A percentile compares a stretch with the other conserved stretches of the same genome.
phyloP scores from a whole-genome alignment of 2,113 vertebrate genomes.

The Lagopus leucura region DNA sequence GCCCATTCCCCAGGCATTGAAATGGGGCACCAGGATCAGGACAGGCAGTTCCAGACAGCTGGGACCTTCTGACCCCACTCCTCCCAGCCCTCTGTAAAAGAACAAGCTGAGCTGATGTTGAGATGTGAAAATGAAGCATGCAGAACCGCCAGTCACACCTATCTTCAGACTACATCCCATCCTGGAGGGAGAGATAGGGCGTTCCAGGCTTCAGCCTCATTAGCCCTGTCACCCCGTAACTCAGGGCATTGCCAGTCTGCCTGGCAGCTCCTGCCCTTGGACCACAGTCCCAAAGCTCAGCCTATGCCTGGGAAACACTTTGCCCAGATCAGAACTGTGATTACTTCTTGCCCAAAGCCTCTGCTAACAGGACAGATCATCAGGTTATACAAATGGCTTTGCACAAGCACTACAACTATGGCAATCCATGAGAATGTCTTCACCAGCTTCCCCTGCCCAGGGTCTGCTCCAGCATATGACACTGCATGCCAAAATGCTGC shows the following conservation, averaged over 20 bases:
- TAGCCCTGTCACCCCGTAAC: neutral
- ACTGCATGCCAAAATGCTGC: neutral
- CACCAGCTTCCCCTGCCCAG: neutral
- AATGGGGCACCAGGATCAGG: neutral
- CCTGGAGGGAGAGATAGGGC: accelerated
- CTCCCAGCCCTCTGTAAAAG: neutral
- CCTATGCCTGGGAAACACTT: neutral
- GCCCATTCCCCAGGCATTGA: neutral
- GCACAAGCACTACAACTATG: neutral
- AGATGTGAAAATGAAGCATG: neutral
- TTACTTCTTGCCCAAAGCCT: neutral
- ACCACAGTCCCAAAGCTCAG: neutral
- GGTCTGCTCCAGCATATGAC: neutral
- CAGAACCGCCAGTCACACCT: accelerated
- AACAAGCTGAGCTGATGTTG: neutral
- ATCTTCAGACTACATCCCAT: neutral
- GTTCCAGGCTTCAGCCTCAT: neutral
- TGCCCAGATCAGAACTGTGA: neutral
- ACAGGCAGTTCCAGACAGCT: neutral
- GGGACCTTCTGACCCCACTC: neutral
- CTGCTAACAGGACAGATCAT: neutral
- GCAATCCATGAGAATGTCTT: neutral
- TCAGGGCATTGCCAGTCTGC: neutral
- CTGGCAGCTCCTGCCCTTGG: neutral
- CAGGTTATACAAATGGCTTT: neutral